Evolutionary conservation across 1,140 invertebrate genomes (phyloP).

Genomic region (Sipha flava): DNA sequence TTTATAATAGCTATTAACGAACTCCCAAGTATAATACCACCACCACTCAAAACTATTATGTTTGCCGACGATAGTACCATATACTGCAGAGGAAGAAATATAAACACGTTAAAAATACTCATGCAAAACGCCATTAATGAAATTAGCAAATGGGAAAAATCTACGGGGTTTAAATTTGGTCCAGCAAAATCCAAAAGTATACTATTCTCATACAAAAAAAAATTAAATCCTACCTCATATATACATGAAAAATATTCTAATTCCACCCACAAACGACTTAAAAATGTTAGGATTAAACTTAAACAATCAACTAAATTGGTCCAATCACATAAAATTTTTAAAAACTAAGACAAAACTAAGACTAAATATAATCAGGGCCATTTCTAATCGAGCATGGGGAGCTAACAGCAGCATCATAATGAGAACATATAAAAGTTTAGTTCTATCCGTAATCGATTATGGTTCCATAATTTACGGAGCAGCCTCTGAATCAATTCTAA

Average conservation of each 20-base stretch:
- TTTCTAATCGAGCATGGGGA: not conserved
- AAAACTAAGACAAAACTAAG: not conserved
- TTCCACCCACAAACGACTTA: not conserved
- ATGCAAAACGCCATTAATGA: not conserved
- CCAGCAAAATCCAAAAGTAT: not conserved
- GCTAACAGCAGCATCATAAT: not conserved
- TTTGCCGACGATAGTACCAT: not conserved
- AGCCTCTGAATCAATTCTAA: not conserved
- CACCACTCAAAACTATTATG: not conserved
- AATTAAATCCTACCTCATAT: not conserved
- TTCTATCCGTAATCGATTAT: not conserved
- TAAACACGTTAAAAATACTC: not conserved
- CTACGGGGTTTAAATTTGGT: not conserved
- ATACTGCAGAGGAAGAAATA: too few relatives aligned
- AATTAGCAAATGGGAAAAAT: not conserved
- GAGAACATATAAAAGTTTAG: not conserved
- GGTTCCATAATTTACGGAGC: not conserved
- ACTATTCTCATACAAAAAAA: not conserved
- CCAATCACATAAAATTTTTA: not conserved
- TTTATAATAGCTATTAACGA: too few relatives aligned
- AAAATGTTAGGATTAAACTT: not conserved
- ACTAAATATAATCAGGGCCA: not conserved
- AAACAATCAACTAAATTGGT: not conserved
- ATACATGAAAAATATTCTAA: not conserved
- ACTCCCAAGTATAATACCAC: too few relatives aligned